A percentile compares a stretch with the other conserved stretches of the same genome.
These are phyloP conservation scores for Macrophya alboannulata DNA, from an alignment of 2,888 invertebrate genomes.

Conservation along the genomic window DNA sequence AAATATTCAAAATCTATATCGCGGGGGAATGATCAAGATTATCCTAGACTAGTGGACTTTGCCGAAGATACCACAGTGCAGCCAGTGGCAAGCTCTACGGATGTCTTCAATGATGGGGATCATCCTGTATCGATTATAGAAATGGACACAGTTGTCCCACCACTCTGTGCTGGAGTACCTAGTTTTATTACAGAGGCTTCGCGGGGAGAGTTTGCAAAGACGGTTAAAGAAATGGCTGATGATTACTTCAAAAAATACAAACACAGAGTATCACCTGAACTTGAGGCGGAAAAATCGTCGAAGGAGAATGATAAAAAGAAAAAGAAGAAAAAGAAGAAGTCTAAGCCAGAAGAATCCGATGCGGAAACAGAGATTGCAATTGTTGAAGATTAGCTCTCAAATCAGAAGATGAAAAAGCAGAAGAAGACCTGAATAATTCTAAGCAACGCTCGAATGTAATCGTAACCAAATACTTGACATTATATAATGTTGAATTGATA, in stretches of 20 bases:
- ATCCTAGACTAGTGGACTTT: slow-evolving; percentile 71
- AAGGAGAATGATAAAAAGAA: neutral
- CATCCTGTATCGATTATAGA: slow-evolving; percentile 57
- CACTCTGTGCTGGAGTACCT: slow-evolving; percentile 58
- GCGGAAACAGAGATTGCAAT: neutral
- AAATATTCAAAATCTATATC: neutral
- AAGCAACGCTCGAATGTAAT: neutral
- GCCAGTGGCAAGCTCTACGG: neutral
- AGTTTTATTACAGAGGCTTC: slow-evolving; percentile 66
- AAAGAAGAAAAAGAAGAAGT: slow-evolving; percentile 4
- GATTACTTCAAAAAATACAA: slow-evolving; percentile 65
- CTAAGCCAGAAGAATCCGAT: slow-evolving; percentile 16
- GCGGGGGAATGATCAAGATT: slow-evolving; percentile 59
- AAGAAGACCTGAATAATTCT: slow-evolving; percentile 3
- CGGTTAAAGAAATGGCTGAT: slow-evolving; percentile 65
- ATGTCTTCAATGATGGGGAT: neutral
- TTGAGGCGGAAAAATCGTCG: slow-evolving; percentile 52
- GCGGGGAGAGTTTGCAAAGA: slow-evolving; percentile 63
- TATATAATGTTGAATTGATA: neutral
- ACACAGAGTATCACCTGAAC: slow-evolving; percentile 61
- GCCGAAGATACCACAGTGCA: slow-evolving; percentile 55
- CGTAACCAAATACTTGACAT: neutral
- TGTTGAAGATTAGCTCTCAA: neutral
- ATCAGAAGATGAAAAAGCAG: neutral
- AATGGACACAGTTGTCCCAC: slow-evolving; percentile 58